Percentiles rank a stretch among this genome's conserved stretches.
phyloP scores from a whole-genome alignment of 2,888 invertebrate genomes.

The Drosophila fungiperda region DNA sequence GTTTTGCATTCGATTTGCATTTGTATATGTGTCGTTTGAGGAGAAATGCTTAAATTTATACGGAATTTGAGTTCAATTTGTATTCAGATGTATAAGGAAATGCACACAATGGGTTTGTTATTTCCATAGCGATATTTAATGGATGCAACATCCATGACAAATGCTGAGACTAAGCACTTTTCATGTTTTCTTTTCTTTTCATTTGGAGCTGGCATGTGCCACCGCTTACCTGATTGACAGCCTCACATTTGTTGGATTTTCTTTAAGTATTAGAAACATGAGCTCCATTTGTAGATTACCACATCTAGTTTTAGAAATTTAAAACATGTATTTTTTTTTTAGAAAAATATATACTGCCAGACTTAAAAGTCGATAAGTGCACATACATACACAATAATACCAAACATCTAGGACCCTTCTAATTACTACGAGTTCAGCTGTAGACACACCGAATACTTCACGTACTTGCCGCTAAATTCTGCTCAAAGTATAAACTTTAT shows the following conservation, averaged over 20 bases:
- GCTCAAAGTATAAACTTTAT: slow-evolving; percentile 60
- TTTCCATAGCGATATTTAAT: slow-evolving; percentile 6
- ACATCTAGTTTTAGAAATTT: slow-evolving; percentile 13
- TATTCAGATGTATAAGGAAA: slow-evolving; percentile 30
- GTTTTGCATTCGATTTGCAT: slow-evolving; percentile 38
- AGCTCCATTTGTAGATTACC: not conserved
- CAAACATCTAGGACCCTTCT: slow-evolving; percentile 20
- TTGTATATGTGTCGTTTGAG: slow-evolving; percentile 5
- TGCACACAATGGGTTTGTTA: slow-evolving; percentile 14
- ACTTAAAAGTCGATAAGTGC: slow-evolving; percentile 22
- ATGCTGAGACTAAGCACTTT: slow-evolving; percentile 8
- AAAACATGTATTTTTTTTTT: slow-evolving; percentile 4
- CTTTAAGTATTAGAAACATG: not conserved
- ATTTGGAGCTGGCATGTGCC: not conserved
- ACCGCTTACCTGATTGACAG: slow-evolving; percentile 1
- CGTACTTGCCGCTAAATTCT: slow-evolving; percentile 59
- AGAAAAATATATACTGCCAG: slow-evolving; percentile 43
- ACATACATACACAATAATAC: slow-evolving; percentile 19
- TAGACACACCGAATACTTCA: slow-evolving; percentile 44
- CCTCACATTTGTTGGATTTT: not conserved
- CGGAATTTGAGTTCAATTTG: slow-evolving; percentile 30
- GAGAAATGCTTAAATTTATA: slow-evolving; percentile 15
- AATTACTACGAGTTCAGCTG: slow-evolving; percentile 25
- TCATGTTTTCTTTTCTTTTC: not conserved
- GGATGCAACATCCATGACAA: slow-evolving; percentile 14